phyloP scores from a whole-genome alignment of 1,140 invertebrate genomes.

The Scaptomyza montana region DNA sequence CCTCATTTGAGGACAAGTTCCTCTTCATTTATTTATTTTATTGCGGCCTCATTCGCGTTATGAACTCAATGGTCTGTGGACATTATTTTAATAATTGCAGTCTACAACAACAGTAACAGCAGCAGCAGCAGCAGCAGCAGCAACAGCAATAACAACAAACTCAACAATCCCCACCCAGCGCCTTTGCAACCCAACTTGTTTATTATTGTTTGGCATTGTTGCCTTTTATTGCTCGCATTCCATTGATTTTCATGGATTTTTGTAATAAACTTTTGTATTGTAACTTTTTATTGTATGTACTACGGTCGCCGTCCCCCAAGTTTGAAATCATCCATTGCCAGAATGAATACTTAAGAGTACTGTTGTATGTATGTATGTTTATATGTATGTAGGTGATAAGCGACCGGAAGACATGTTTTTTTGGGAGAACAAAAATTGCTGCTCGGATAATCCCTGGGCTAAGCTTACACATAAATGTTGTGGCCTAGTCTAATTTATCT shows the following conservation, averaged over 20 bases:
- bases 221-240: slow-evolving; percentile 77
- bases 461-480: slow-evolving; percentile 79
- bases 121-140: too few species aligned
- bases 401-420: slow-evolving; percentile 67
- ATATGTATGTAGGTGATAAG: slow-evolving; percentile 27
- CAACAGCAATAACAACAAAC: slow-evolving; percentile 31
- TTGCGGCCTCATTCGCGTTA: slow-evolving; percentile 84
- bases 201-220: slow-evolving; percentile 49
- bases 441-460: slow-evolving; percentile 52
- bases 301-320: not conserved
- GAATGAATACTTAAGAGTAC: not conserved
- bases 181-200: slow-evolving; percentile 18
- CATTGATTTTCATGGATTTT: slow-evolving; percentile 82
- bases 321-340: slow-evolving; percentile 21
- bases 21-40: slow-evolving; percentile 84
- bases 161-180: slow-evolving; percentile 1
- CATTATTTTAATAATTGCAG: slow-evolving; percentile 82
- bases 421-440: slow-evolving; percentile 19
- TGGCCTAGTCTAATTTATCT: slow-evolving; percentile 73
- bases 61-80: slow-evolving; percentile 83
- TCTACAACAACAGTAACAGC: slow-evolving; percentile 37
- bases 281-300: slow-evolving; percentile 51
- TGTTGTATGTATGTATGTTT: not conserved
- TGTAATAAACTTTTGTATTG: slow-evolving; percentile 72
- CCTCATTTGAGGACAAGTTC: slow-evolving; percentile 78